Conservation (phyloP, 2,888 invertebrate species). For the Selenia dentaria region DNA sequence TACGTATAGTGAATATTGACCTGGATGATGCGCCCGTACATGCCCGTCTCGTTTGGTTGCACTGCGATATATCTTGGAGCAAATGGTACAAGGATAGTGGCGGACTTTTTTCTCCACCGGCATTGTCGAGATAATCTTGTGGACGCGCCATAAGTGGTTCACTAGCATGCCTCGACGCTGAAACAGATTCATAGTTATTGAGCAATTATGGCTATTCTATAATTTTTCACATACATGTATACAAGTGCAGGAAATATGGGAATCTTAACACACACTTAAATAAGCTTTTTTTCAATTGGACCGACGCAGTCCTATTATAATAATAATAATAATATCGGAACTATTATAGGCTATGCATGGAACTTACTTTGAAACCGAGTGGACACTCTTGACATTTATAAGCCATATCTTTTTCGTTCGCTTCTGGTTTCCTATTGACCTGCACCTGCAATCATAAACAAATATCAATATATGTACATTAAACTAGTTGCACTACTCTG, state of each 20-base stretch:
- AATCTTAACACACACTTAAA: too few relatives aligned
- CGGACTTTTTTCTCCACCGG: constrained; percentile 91
- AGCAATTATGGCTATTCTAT: too few relatives aligned
- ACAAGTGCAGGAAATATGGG: too few relatives aligned
- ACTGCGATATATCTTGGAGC: constrained; percentile 93
- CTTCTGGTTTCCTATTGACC: constrained; percentile 13
- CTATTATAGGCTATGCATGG: too few relatives aligned
- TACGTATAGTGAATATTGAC: too few relatives aligned
- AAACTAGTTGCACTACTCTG: too few relatives aligned
- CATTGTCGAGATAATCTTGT: constrained; percentile 88
- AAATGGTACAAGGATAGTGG: constrained; percentile 93
- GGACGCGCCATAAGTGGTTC: constrained; percentile 92
- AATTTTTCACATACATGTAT: too few relatives aligned
- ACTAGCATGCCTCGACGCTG: constrained; percentile 94
- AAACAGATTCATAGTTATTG: too few relatives aligned
- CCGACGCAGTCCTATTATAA: too few relatives aligned
- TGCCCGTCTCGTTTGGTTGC: constrained; percentile 94
- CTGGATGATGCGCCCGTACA: constrained; percentile 93
- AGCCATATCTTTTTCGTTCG: constrained; percentile 19
- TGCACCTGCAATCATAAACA: constrained; percentile 32
- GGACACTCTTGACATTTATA: constrained; percentile 58
- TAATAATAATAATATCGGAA: too few relatives aligned
- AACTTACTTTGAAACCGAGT: constrained; percentile 73
- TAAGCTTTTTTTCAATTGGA: too few relatives aligned
- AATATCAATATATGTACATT: too few relatives aligned